phyloP scores from a whole-genome alignment of 2,113 vertebrate genomes.

The Mirounga angustirostris region DNA sequence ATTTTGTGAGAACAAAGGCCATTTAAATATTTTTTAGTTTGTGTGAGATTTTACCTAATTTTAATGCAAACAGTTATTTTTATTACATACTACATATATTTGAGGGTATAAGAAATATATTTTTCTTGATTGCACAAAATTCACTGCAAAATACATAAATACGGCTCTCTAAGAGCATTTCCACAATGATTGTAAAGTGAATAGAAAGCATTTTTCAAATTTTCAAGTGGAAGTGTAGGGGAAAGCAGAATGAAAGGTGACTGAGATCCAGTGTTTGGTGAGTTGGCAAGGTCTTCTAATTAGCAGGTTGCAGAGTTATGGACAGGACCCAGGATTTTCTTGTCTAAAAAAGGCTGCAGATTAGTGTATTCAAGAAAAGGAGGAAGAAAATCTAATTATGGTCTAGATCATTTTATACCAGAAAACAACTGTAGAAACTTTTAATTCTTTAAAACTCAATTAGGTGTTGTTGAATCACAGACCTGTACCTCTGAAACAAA shows the following conservation, averaged over 20 bases:
- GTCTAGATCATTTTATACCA: background rate
- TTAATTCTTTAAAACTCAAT: slow-evolving; percentile 92
- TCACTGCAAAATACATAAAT: slow-evolving; percentile 38
- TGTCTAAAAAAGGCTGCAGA: slow-evolving; percentile 8
- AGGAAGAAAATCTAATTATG: background rate
- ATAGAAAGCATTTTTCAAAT: slow-evolving; percentile 22
- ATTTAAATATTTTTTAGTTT: slow-evolving; percentile 6
- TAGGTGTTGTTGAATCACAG: slow-evolving; percentile 84
- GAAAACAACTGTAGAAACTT: background rate
- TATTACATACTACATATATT: slow-evolving; percentile 34
- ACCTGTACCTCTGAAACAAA: too few relatives aligned
- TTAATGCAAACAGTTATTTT: slow-evolving; percentile 50
- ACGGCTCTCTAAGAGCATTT: background rate
- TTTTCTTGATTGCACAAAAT: slow-evolving; percentile 25
- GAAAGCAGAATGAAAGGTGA: background rate
- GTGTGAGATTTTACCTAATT: background rate
- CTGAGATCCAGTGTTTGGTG: background rate
- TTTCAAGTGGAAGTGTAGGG: background rate
- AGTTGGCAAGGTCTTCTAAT: background rate
- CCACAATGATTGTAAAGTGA: background rate
- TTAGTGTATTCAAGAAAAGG: background rate
- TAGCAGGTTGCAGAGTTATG: background rate
- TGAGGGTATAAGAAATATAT: slow-evolving; percentile 13
- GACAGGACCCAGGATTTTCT: background rate
- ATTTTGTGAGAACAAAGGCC: background rate